These are phyloP conservation scores for Calyptomena viridis DNA, from an alignment of 2,113 vertebrate species.

Conservation along the genomic window DNA sequence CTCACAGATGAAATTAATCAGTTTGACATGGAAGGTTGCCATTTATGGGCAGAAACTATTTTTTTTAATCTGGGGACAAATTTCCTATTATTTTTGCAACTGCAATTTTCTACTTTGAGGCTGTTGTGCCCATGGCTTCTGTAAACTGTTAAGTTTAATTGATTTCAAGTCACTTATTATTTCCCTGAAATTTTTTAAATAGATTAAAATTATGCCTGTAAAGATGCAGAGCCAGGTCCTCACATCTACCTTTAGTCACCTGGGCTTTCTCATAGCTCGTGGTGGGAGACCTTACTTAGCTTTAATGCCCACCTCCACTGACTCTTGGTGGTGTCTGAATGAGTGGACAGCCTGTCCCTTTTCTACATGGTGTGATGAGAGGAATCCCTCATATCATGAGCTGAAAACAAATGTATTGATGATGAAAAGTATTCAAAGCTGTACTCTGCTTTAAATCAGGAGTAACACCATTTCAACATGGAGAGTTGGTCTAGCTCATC, in stretches of 20 bases:
- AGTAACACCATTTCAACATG: background rate
- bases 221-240: background rate
- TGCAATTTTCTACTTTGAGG: background rate
- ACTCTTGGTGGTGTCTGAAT: background rate
- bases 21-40: background rate
- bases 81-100: background rate
- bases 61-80: background rate
- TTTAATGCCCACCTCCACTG: background rate
- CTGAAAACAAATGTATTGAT: background rate
- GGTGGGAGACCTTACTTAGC: background rate
- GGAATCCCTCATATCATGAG: background rate
- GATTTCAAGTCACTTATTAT: background rate
- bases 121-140: background rate
- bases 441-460: background rate
- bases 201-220: background rate
- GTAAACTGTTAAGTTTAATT: background rate
- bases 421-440: background rate
- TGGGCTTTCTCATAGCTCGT: background rate
- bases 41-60: background rate
- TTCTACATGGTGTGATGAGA: background rate
- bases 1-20: slow-evolving; percentile 30
- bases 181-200: background rate
- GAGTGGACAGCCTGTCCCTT: background rate
- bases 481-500: background rate
- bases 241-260: background rate